Percentiles rank a stretch among this genome's conserved stretches.
Conservation (phyloP, 2,888 invertebrate species). For the Pherbina coryleti region DNA sequence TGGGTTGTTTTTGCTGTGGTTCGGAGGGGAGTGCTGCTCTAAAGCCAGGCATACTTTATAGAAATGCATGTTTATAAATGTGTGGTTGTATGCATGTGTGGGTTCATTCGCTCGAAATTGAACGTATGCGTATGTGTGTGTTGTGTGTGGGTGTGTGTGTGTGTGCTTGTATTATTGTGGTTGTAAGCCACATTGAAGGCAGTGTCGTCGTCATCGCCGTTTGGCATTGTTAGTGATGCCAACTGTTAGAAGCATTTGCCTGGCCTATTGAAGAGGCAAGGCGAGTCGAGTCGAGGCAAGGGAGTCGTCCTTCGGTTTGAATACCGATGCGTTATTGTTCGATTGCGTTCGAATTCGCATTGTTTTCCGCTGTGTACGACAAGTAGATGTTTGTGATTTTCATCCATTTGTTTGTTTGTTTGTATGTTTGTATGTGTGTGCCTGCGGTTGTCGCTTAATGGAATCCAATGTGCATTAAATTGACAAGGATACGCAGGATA, state of each 20-base stretch:
- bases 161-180: slow-evolving; percentile 15
- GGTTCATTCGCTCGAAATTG: neutral
- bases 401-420: neutral
- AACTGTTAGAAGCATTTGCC: slow-evolving; percentile 19
- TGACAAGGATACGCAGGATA: slow-evolving; percentile 22
- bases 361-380: neutral
- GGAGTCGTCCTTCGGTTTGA: neutral
- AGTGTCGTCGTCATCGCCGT: slow-evolving; percentile 9
- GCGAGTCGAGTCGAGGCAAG: neutral
- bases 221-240: slow-evolving; percentile 22
- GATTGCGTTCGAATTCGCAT: slow-evolving; percentile 28
- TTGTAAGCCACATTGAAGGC: slow-evolving; percentile 30
- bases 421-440: slow-evolving; percentile 24
- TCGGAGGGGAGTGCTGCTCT: neutral
- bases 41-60: neutral
- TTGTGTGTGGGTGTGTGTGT: slow-evolving; percentile 9
- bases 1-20: neutral
- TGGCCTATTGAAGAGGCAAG: too few relatives aligned
- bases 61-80: neutral
- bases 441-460: slow-evolving; percentile 61
- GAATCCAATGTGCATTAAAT: slow-evolving; percentile 50
- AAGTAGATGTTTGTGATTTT: neutral
- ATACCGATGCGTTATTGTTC: slow-evolving; percentile 30
- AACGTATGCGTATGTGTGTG: slow-evolving; percentile 2
- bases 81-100: neutral